A percentile compares a stretch with the other conserved stretches of the same genome.
phyloP scores from a whole-genome alignment of 2,888 invertebrate genomes.

The Bellardia pandia region DNA sequence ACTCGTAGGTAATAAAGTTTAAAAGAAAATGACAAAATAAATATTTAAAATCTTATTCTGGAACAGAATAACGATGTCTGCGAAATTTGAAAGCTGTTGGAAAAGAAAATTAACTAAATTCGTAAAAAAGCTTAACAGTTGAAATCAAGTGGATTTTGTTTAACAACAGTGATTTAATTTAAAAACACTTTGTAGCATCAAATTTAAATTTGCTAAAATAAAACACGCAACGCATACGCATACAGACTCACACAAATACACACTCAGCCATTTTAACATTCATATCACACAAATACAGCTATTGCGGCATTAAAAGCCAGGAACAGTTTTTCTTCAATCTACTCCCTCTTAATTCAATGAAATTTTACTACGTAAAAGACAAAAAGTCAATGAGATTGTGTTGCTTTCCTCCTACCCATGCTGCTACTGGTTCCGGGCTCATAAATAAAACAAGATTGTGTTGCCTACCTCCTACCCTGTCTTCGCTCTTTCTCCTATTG shows the following conservation, averaged over 20 bases:
- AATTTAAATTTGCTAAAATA: constrained; percentile 53
- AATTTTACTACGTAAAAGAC: constrained; percentile 23
- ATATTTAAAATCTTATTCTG: not conserved
- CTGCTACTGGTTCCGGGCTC: not conserved
- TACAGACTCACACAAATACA: not conserved
- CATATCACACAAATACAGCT: not conserved
- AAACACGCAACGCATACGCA: not conserved
- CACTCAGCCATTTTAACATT: not conserved
- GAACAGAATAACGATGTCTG: not conserved
- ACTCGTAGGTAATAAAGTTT: constrained; percentile 12
- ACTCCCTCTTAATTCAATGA: not conserved
- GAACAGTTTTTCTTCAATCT: not conserved
- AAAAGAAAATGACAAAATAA: not conserved
- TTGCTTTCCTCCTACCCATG: not conserved
- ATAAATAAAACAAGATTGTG: not conserved
- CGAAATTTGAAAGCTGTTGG: constrained; percentile 8
- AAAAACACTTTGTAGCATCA: constrained; percentile 60
- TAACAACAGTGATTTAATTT: constrained; percentile 56
- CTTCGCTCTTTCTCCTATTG: not conserved
- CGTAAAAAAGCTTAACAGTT: constrained; percentile 25
- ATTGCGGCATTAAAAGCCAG: not conserved
- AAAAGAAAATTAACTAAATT: constrained; percentile 26
- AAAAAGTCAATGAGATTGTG: constrained; percentile 14
- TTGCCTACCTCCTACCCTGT: not conserved
- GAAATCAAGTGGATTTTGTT: constrained; percentile 46